Conservation (phyloP, 2,888 invertebrate species). For the Pyrrhosoma nymphula region DNA sequence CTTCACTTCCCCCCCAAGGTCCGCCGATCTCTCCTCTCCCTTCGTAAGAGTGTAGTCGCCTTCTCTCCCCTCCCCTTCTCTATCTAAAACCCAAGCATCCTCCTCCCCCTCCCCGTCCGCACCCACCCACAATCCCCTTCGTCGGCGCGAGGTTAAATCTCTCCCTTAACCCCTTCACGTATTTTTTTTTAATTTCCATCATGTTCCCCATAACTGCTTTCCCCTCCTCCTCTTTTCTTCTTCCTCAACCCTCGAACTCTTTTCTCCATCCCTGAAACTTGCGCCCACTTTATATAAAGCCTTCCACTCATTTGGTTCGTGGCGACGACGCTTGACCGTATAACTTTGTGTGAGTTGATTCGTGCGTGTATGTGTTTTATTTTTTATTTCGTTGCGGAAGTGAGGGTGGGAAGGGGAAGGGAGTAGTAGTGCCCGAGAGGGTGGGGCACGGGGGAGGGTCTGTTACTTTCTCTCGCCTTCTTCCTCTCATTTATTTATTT, state of each 20-base stretch:
- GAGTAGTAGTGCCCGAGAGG: not conserved
- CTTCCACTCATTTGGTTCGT: slow-evolving; percentile 60
- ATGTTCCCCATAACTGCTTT: not conserved
- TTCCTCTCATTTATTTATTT: not conserved
- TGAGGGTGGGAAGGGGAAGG: not conserved
- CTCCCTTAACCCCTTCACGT: not conserved
- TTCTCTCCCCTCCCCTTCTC: not conserved
- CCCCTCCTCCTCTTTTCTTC: not conserved
- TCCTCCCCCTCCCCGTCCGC: not conserved
- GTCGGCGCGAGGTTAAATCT: slow-evolving; percentile 25
- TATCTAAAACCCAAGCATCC: not conserved
- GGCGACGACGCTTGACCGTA: slow-evolving; percentile 62
- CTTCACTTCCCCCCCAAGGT: not conserved
- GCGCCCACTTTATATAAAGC: slow-evolving; percentile 59
- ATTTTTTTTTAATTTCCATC: not conserved
- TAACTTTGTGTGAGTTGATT: slow-evolving; percentile 7
- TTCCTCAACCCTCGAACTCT: not conserved
- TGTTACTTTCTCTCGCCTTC: not conserved
- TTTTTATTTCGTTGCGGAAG: not conserved
- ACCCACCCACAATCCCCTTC: not conserved
- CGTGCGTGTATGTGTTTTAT: not conserved
- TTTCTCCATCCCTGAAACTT: not conserved
- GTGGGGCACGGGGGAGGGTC: not conserved
- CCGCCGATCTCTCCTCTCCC: not conserved
- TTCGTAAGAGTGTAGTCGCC: not conserved